Evolutionary conservation across 2,113 vertebrate genomes (phyloP).

Genomic region (Saccopteryx bilineata): DNA sequence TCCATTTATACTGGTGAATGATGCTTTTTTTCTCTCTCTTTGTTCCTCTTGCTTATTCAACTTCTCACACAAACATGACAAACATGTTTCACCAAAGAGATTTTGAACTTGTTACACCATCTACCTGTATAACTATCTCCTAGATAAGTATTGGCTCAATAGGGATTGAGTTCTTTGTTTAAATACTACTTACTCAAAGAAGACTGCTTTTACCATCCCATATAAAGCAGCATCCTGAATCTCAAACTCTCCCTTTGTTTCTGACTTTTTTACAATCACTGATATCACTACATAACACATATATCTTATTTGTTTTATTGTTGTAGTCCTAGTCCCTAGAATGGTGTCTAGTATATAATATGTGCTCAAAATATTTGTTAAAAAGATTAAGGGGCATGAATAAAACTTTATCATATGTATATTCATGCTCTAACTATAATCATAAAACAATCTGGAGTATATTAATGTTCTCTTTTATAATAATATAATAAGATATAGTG

Average conservation of each 20-base stretch:
- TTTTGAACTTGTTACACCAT: neutral
- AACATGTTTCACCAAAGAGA: neutral
- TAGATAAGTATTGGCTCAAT: neutral
- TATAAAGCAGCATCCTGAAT: neutral
- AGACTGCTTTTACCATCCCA: fast-evolving
- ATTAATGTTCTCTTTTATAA: neutral
- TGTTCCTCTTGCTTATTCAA: neutral
- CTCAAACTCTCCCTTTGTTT: neutral
- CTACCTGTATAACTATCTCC: neutral
- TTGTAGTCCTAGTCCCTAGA: neutral
- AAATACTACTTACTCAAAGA: neutral
- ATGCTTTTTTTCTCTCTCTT: neutral
- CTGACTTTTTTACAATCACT: neutral
- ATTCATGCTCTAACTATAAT: neutral
- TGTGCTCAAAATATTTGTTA: neutral
- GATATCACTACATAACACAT: neutral
- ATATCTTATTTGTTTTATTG: neutral
- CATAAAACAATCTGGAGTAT: neutral
- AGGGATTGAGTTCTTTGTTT: neutral
- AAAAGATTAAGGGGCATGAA: neutral
- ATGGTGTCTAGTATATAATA: neutral
- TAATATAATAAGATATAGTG: neutral
- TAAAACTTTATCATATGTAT: neutral
- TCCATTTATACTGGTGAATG: neutral
- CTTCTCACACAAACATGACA: neutral